Base-by-base conservation (phyloP, 1,140 invertebrate species). In the Diorhabda sublineata region DNA sequence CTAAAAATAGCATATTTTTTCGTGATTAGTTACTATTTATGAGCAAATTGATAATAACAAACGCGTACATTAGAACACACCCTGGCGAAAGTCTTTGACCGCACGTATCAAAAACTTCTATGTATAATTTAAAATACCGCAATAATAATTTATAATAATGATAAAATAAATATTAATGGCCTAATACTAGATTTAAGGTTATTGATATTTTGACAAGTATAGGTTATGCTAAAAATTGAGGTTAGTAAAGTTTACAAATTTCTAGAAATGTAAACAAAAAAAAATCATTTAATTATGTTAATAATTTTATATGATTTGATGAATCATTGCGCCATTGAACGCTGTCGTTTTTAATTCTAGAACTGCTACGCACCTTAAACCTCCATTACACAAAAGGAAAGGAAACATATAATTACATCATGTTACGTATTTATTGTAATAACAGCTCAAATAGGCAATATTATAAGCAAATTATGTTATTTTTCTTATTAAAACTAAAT, bases 171-270 rank as follows among this genome's bases (percentile, higher is more conserved):
- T 58, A 73, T 26, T 60, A 67, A 67, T 60, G 59, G 59, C 57
- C 52, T 68, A n/a, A 43, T 45, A 11, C 67, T 41, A 43, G 43
- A 71, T 77, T 68, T 69, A 71, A 77, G 78, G 78, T 77, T 80
- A 78, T 67, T 67, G 56, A 75, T 71, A 73, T 78, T 78, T 80
- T 82, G 81, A 81, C 81, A 79, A 76, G 76, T 79, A 52, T 77
- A 82, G 81, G 81, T 82, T 82, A 82, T 79, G 78, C 67, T 69
- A 58, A 75, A 26, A 78, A 77, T 78, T 82, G 78, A 80, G 80
- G 81, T 82, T 82, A 81, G 73, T 72, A 74, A 64, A 71, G 69
- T 74, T 76, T 74, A 52, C 70, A 67, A 67, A 66, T 75, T 77
- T 76, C 61, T 64, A 74, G 77, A 80, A 77, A 76, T 68, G 77